Conservation (phyloP, 1,140 invertebrate species). For the Drosophila rhopaloa region DNA sequence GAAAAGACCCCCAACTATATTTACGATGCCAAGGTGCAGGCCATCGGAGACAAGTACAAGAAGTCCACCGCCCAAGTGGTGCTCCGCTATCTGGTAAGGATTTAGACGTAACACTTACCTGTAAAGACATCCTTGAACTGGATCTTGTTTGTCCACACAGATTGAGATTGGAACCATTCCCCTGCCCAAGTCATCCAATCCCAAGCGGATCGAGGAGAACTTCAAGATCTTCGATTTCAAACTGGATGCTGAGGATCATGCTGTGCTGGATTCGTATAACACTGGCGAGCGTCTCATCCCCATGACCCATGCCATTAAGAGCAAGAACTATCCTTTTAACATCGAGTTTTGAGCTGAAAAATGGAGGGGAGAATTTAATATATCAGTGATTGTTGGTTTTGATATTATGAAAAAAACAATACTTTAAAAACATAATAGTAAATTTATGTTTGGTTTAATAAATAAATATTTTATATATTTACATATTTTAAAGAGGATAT, state of each 20-base stretch:
- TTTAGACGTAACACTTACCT: too few relatives aligned
- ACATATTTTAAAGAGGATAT: too few relatives aligned
- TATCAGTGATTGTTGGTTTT: conserved; percentile 3
- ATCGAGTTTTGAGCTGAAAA: conserved; percentile 84
- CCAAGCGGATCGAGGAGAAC: conserved; percentile 91
- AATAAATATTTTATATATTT: background rate
- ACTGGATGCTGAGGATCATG: conserved; percentile 87
- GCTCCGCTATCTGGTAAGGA: conserved; percentile 87
- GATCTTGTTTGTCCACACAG: conserved; percentile 72
- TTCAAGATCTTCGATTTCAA: conserved; percentile 92
- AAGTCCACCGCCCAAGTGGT: conserved; percentile 90
- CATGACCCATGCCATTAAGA: conserved; percentile 84
- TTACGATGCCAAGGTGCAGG: conserved; percentile 87
- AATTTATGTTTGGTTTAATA: conserved; percentile 1
- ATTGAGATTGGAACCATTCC: conserved; percentile 91
- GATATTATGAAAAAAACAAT: conserved; percentile 14
- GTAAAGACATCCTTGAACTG: background rate
- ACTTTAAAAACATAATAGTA: too few relatives aligned
- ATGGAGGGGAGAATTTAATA: background rate
- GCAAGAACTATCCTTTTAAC: conserved; percentile 88
- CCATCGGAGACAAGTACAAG: conserved; percentile 88
- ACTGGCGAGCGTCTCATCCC: conserved; percentile 82
- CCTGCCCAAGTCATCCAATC: conserved; percentile 93
- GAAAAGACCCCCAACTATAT: conserved; percentile 88
- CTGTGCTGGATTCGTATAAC: conserved; percentile 87